Conservation (phyloP, 2,888 invertebrate genomes). For the Amphimallon solstitiale region DNA sequence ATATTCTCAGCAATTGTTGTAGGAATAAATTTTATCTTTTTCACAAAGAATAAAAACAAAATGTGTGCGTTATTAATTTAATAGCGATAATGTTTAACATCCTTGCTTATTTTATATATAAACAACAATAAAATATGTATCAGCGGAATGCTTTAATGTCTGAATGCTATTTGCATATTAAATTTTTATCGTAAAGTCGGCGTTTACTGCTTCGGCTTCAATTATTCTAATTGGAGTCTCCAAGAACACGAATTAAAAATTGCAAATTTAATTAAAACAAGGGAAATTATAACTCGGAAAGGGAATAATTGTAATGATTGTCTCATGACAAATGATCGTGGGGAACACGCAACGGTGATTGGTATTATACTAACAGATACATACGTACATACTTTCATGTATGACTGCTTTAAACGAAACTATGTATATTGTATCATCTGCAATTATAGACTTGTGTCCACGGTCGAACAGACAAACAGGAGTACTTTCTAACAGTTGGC, state of each 20-base stretch:
- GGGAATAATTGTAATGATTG: conserved; percentile 37
- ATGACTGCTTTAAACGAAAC: too few species aligned
- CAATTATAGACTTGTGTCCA: conserved; percentile 17
- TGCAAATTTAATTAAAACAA: conserved; percentile 37
- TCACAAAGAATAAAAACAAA: too few species aligned
- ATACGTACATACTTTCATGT: conserved; percentile 32
- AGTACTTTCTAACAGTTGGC: conserved; percentile 24
- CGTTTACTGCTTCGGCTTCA: conserved; percentile 23
- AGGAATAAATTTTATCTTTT: too few species aligned
- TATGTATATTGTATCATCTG: conserved; percentile 15
- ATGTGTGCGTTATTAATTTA: too few species aligned
- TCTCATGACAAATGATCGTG: conserved; percentile 33
- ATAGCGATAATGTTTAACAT: too few species aligned
- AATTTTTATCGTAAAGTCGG: conserved; percentile 19
- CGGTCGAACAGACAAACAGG: conserved; percentile 8
- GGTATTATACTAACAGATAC: conserved; percentile 29
- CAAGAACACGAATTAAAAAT: conserved; percentile 7
- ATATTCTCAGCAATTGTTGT: too few species aligned
- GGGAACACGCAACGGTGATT: conserved; percentile 41
- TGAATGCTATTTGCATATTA: conserved; percentile 28
- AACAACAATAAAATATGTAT: too few species aligned
- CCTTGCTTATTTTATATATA: too few species aligned
- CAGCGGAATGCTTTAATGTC: too few species aligned
- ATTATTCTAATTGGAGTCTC: conserved; percentile 28
- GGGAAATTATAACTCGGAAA: conserved; percentile 14